A percentile compares a stretch with the other conserved stretches of the same genome.
phyloP scores from a whole-genome alignment of 2,113 vertebrate species.

The Myodes glareolus region DNA sequence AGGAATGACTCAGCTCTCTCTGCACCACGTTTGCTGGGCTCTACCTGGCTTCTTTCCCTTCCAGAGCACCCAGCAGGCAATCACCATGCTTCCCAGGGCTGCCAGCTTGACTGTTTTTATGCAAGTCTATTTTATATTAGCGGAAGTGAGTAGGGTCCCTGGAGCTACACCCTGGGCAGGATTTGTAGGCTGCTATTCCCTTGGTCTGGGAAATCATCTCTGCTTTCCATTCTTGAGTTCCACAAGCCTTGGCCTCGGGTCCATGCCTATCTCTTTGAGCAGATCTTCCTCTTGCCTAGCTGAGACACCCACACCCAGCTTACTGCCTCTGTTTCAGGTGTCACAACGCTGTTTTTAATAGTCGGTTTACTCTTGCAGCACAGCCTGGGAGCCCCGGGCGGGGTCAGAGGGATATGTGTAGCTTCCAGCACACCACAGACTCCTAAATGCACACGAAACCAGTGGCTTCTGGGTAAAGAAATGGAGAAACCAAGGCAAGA shows the following conservation, averaged over 20 bases:
- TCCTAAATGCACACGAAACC: not conserved
- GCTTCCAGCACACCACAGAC: not conserved
- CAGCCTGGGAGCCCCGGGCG: not conserved
- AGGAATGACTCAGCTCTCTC: conserved; percentile 56
- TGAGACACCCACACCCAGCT: not conserved
- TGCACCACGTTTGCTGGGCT: not conserved
- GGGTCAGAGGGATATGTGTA: not conserved
- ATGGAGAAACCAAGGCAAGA: not conserved
- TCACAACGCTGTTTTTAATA: not conserved
- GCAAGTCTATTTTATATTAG: not conserved
- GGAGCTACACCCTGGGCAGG: accelerated
- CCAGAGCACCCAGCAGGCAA: not conserved
- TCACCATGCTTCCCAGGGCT: not conserved
- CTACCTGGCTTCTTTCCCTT: conserved; percentile 47
- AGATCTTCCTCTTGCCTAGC: not conserved
- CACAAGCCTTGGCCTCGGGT: not conserved
- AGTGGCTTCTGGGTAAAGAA: not conserved
- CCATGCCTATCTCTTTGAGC: accelerated
- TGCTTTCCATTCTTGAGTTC: not conserved
- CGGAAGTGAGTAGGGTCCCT: not conserved
- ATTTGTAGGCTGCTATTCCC: not conserved
- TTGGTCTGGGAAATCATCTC: not conserved
- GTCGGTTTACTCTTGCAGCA: not conserved
- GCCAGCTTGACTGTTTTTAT: not conserved
- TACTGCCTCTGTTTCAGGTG: not conserved